Evolutionary conservation across 2,888 invertebrate species (phyloP).

Genomic region (Tridacna gigas): DNA sequence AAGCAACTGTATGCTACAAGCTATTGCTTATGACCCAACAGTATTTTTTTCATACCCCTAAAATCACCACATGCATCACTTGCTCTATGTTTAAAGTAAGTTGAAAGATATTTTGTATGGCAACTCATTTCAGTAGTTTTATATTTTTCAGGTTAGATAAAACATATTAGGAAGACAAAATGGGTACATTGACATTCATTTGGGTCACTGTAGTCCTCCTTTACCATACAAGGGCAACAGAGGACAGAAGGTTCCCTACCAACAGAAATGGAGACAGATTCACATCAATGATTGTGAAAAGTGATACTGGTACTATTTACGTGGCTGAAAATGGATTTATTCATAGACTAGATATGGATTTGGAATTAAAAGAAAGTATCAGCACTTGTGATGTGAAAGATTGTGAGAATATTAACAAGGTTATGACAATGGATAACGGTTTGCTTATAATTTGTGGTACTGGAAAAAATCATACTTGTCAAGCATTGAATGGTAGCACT

Average conservation of each 20-base stretch:
- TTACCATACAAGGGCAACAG: not conserved
- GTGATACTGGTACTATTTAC: not conserved
- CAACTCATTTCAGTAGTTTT: no score
- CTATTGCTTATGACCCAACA: no score
- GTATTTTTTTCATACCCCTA: no score
- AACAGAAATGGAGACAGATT: slow-evolving; percentile 21
- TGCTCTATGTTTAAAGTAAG: no score
- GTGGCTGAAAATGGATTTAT: slow-evolving; percentile 15
- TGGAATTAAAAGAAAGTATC: not conserved
- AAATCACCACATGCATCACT: no score
- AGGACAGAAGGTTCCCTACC: not conserved
- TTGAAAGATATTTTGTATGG: no score
- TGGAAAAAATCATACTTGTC: slow-evolving; percentile 26
- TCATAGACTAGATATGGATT: not conserved
- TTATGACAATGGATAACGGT: slow-evolving; percentile 5
- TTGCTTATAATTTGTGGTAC: slow-evolving; percentile 23
- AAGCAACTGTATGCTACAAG: not conserved
- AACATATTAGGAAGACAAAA: no score
- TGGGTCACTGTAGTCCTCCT: not conserved
- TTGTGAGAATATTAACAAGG: slow-evolving; percentile 31
- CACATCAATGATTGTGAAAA: not conserved
- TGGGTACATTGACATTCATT: not conserved
- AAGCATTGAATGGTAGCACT: not conserved
- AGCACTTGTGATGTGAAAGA: not conserved
- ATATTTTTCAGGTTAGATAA: no score